Evolutionary conservation across 2,888 invertebrate genomes (phyloP), one percentile per base, ranked within the genome.

Genomic region (Julus scanicus): DNA sequence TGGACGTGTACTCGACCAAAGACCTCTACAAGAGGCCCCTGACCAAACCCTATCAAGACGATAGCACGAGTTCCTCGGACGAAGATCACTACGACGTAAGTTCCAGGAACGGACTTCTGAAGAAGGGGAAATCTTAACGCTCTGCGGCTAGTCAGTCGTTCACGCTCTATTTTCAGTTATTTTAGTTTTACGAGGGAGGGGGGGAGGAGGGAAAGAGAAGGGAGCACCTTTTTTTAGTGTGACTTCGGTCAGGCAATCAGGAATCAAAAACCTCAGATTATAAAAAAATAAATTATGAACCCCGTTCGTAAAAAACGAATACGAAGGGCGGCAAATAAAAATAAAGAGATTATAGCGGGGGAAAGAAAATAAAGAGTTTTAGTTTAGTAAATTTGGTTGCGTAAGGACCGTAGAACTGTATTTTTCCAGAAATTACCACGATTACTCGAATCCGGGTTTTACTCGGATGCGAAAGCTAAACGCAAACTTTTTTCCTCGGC

Each of bases 41-140:
- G 39, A 13, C 88, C 6, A 88, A 88, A 29, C 84, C 84, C 20
- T 89, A 89, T 53, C 83, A 88, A 20, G 89, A 89, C 44, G 88
- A 89, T 13, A 86, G 53, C 13, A 71, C 71, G 6, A 86, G 71
- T 71, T 71, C 89, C 48, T 89, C 89, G 29, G 86, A 88, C 6
- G 88, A 88, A 15, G 88, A 88, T 15, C 84, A 84, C 15, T 84
- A 44, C 84, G 48, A 48, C n/a, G n/a, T 40, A 5, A 84, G 48
- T 20, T 84, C 84, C 48, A 40, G 44, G 48, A 84, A 84, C 39
- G 84, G 84, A 6, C 40, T 40, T 6, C 48, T 84, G 9, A 84
- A 44, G n/a, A 84, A 84, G 40, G 48, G 48, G 71, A 71, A 71
- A 20, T 71, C 71, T 11, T 71, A 71, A 29, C 71, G 29, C 9